Evolutionary conservation across 2,888 invertebrate genomes (phyloP), one percentile per base, ranked within the genome.

Genomic region (Druceiella hillmani): DNA sequence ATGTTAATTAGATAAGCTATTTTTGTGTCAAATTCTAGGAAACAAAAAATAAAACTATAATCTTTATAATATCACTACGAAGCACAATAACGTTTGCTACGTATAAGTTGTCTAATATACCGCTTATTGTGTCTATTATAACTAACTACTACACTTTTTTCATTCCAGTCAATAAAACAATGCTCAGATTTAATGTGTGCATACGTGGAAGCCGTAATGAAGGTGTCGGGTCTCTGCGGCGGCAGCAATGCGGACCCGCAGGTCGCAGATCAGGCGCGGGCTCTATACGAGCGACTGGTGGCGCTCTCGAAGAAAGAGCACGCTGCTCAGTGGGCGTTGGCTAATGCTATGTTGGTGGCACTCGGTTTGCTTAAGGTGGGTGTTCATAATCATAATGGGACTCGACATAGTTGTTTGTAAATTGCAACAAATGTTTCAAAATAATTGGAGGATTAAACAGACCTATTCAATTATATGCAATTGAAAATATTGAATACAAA

Each of bases 341-440:
- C 81, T 17, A 85, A 87, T 55, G 59, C 69, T 3, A 56, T 87
- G 49, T 63, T 87, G 12, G 69, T 80, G 0, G 76, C 79, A 33
- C 59, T 87, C 9, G 81, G 79, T 1, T 64, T 87, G 3, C 75
- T 87, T 25, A 88, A 88, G 75, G 87, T 86, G 59, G 53, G 52
- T 48, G 5, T 30, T n/a, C n/a, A 20, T 25, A 10, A 20, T 26
- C 5, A 11, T 2, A 22, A 7, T 7, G 12, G 15, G 12, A 16
- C 17, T 17, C 10, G 15, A 11, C 5, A 9, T 11, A 3, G 5
- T 4, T 10, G 9, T 7, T 25, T 2, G 7, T 14, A 17, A 2
- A 38, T 5, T 30, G 56, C 55, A 53, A 13, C 14, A 36, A 29
- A 11, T 13, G 20, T 7, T 20, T 20, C 9, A 9, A 20, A 20